phyloP scores from a whole-genome alignment of 2,113 vertebrate species.

The Scomber japonicus region DNA sequence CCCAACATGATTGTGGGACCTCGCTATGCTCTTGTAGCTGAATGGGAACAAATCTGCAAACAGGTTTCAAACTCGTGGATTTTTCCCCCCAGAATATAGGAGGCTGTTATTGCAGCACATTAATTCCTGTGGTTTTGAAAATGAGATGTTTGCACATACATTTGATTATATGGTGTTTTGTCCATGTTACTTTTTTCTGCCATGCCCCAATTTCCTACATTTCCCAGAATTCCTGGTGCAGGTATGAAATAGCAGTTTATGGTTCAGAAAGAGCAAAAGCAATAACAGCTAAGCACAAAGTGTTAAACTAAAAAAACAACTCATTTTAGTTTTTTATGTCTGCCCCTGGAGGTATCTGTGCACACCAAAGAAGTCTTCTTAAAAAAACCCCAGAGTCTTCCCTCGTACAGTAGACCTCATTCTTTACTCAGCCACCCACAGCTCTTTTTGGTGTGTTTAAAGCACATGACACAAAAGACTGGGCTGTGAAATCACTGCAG shows the following conservation, averaged over 20 bases:
- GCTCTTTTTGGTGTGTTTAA: constrained; percentile 26
- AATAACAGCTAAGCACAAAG: too few relatives aligned
- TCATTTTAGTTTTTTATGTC: neutral
- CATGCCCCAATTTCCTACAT: constrained; percentile 13
- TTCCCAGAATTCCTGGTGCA: constrained; percentile 14
- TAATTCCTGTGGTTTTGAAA: neutral
- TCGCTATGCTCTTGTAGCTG: neutral
- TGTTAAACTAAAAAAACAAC: neutral
- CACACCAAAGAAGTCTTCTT: constrained; percentile 9
- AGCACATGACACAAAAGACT: constrained; percentile 1
- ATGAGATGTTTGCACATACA: neutral
- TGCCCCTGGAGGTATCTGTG: neutral
- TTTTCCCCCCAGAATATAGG: too few relatives aligned
- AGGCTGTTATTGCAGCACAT: too few relatives aligned
- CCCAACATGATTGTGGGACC: neutral
- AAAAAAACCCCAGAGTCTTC: constrained; percentile 38
- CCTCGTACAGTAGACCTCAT: constrained; percentile 16
- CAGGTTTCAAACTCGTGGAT: too few relatives aligned
- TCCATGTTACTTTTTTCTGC: neutral
- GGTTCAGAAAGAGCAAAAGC: constrained; percentile 1
- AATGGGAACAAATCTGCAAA: neutral
- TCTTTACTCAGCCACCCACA: constrained; percentile 57
- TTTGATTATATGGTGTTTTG: neutral
- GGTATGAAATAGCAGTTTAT: neutral
- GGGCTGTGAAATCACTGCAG: constrained; percentile 49